Percentiles rank a stretch among this genome's conserved stretches.
These are phyloP conservation scores for Acyrthosiphon pisum DNA, from an alignment of 1,140 invertebrate species.

Conservation along the genomic window DNA sequence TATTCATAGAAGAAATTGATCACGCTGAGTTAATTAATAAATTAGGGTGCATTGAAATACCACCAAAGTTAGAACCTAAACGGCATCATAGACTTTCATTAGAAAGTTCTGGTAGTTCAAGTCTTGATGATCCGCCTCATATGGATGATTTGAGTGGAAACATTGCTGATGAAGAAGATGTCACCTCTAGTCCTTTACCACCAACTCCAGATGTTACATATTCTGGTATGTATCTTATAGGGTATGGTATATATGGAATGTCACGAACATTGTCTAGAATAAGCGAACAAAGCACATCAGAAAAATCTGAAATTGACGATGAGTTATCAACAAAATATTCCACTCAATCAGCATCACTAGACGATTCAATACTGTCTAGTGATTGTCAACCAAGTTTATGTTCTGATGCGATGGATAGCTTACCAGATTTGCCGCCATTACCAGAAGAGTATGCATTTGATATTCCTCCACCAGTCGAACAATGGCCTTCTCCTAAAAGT, in stretches of 20 bases:
- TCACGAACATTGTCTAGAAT: constrained; percentile 81
- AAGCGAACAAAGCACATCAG: constrained; percentile 84
- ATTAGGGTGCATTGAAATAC: constrained; percentile 63
- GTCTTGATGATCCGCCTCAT: constrained; percentile 71
- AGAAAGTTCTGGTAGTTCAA: constrained; percentile 79
- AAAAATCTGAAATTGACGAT: constrained; percentile 77
- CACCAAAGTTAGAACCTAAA: constrained; percentile 70
- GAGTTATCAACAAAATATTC: constrained; percentile 81
- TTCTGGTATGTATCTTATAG: constrained; percentile 50
- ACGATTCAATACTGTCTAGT: constrained; percentile 81
- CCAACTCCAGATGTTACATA: constrained; percentile 32
- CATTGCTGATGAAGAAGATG: constrained; percentile 64
- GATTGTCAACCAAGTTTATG: constrained; percentile 84
- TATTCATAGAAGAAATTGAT: constrained; percentile 39
- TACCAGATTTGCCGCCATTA: constrained; percentile 60
- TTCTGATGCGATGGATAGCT: constrained; percentile 69
- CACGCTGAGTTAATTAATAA: constrained; percentile 56
- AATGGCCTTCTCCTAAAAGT: constrained; percentile 78
- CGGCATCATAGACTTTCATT: constrained; percentile 72
- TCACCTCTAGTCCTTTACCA: constrained; percentile 45
- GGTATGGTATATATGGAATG: constrained; percentile 71
- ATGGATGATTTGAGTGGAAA: constrained; percentile 69
- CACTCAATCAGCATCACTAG: constrained; percentile 78
- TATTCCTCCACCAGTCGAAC: constrained; percentile 63
- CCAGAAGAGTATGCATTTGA: constrained; percentile 59